Evolutionary conservation across 2,797 vertebrate genomes (phyloP).

Genomic region (Taeniopygia guttata): DNA sequence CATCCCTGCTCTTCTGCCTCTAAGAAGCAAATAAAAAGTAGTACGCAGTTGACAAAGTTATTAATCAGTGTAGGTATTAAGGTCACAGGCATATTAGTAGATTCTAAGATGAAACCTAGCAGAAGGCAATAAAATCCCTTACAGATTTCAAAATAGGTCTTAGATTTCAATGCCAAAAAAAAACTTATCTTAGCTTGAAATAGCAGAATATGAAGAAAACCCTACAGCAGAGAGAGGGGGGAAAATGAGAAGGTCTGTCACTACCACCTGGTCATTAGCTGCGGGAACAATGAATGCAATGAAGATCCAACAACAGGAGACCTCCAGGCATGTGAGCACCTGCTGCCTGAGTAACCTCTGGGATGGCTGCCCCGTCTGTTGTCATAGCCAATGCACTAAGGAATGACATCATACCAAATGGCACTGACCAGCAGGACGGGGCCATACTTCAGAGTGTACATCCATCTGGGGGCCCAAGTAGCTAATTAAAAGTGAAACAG

Average conservation of each 20-base stretch:
- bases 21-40: not conserved
- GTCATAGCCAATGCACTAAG: not conserved
- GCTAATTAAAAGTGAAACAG: not conserved
- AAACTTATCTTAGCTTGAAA: not conserved
- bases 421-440: not conserved
- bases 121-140: conserved; percentile 4
- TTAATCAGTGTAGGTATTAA: not conserved
- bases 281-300: not conserved
- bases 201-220: conserved; percentile 10
- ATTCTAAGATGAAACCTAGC: not conserved
- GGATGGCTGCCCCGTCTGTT: not conserved
- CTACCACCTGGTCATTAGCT: conserved; percentile 43
- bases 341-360: not conserved
- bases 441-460: not conserved
- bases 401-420: conserved; percentile 46
- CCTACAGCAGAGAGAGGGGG: not conserved
- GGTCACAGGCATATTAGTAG: conserved; percentile 7
- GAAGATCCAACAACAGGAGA: not conserved
- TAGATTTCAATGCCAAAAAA: not conserved
- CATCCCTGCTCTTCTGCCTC: not conserved
- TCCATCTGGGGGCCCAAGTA: not conserved
- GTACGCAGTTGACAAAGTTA: not conserved
- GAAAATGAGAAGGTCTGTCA: conserved; percentile 31
- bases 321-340: conserved; percentile 41
- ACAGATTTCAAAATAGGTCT: conserved; percentile 1